Percentiles rank a stretch among this genome's conserved stretches.
phyloP scores from a whole-genome alignment of 2,113 vertebrate genomes.

The Pteropus alecto region DNA sequence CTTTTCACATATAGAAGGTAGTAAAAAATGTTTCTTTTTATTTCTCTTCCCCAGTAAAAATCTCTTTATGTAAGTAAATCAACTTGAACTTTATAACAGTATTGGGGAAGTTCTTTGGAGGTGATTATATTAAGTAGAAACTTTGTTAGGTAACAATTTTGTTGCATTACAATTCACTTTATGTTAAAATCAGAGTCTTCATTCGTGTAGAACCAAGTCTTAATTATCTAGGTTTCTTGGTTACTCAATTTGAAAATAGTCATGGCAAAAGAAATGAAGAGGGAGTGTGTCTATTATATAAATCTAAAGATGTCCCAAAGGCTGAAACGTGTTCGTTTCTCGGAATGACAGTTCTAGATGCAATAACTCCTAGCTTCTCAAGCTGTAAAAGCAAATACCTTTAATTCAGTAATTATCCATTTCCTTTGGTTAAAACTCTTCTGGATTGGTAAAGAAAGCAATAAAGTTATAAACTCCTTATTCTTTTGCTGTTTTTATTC shows the following conservation, averaged over 20 bases:
- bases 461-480: not conserved
- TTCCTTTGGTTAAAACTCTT: not conserved
- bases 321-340: not conserved
- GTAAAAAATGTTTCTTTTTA: not conserved
- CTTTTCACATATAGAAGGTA: not conserved
- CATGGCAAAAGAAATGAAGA: not conserved
- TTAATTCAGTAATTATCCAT: not conserved
- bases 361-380: not conserved
- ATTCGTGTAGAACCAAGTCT: not conserved
- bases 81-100: not conserved
- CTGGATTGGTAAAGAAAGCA: not conserved
- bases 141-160: not conserved
- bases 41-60: not conserved
- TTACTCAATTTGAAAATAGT: not conserved
- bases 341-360: not conserved
- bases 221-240: not conserved
- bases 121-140: not conserved
- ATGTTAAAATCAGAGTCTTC: not conserved
- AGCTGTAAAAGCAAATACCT: not conserved
- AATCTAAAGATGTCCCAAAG: not conserved
- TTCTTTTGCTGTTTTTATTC: not conserved
- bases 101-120: not conserved
- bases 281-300: not conserved
- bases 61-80: not conserved
- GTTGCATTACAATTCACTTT: not conserved